phyloP scores from a whole-genome alignment of 2,888 invertebrate genomes.

The Bursaphelenchus okinawaensis region DNA sequence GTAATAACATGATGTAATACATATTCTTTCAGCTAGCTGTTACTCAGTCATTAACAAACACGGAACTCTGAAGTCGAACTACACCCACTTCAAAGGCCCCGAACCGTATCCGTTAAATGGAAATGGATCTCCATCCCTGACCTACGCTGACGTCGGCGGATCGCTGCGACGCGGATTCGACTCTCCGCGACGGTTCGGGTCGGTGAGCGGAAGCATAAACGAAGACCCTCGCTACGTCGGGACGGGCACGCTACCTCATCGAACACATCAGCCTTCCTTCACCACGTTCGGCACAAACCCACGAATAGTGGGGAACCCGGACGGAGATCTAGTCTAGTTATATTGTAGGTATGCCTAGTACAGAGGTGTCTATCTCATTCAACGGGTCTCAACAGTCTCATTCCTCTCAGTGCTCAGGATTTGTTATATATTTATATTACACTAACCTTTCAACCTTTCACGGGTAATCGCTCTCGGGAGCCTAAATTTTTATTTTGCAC shows the following conservation, averaged over 20 bases:
- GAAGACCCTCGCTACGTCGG: neutral
- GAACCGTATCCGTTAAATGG: neutral
- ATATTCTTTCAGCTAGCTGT: constrained; percentile 9
- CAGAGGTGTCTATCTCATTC: too few relatives aligned
- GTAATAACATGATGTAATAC: too few relatives aligned
- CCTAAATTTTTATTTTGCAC: neutral
- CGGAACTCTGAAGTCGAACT: neutral
- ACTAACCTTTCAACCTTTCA: neutral
- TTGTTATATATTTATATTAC: neutral
- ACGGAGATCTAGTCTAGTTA: constrained; percentile 11
- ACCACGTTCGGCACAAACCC: constrained; percentile 9
- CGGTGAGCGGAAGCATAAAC: constrained; percentile 9
- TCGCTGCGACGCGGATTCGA: neutral
- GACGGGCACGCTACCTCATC: neutral
- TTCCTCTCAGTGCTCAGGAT: neutral
- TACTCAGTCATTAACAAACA: constrained; percentile 12
- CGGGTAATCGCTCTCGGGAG: neutral
- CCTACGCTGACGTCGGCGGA: constrained; percentile 13
- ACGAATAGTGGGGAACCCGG: constrained; percentile 9
- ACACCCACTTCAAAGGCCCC: neutral
- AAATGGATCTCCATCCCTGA: constrained; percentile 7
- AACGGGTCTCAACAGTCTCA: neutral
- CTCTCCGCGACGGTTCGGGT: constrained; percentile 8
- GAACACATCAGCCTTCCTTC: constrained; percentile 3
- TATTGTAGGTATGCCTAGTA: too few relatives aligned